Conservation (phyloP, 2,888 invertebrate species). For the Melanophora roralis region DNA sequence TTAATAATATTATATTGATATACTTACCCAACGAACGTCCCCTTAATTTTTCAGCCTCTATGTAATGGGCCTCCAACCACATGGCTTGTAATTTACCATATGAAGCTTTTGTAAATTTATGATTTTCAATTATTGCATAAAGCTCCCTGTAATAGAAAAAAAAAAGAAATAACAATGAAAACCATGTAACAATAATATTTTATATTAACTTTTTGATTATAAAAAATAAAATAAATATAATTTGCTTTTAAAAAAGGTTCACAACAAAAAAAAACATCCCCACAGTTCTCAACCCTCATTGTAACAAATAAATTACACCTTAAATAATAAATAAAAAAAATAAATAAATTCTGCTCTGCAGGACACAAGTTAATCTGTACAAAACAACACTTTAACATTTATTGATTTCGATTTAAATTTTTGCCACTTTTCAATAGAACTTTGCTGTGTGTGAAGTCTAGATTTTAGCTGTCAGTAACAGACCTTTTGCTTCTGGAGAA, state of each 20-base stretch:
- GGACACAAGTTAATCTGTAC: not conserved
- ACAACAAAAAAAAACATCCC: slow-evolving; percentile 13
- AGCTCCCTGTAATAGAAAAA: slow-evolving; percentile 80
- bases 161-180: slow-evolving; percentile 11
- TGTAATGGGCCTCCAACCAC: slow-evolving; percentile 97
- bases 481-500: not conserved
- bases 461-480: slow-evolving; percentile 30
- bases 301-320: slow-evolving; percentile 25
- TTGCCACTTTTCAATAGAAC: not conserved
- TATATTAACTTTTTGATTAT: slow-evolving; percentile 17
- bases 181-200: slow-evolving; percentile 15
- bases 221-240: slow-evolving; percentile 20
- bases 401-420: slow-evolving; percentile 16
- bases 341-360: not conserved
- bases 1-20: not conserved
- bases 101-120: slow-evolving; percentile 92
- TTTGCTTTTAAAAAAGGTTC: not conserved
- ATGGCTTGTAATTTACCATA: slow-evolving; percentile 93
- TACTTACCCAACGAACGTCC: slow-evolving; percentile 86
- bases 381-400: slow-evolving; percentile 21
- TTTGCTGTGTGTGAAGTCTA: slow-evolving; percentile 1
- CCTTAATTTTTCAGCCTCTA: slow-evolving; percentile 93
- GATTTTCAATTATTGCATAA: slow-evolving; percentile 91
- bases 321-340: slow-evolving; percentile 27
- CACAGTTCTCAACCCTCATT: slow-evolving; percentile 42